These are phyloP conservation scores for Megaceryle alcyon DNA, from an alignment of 2,797 vertebrate species.

Conservation along the genomic window DNA sequence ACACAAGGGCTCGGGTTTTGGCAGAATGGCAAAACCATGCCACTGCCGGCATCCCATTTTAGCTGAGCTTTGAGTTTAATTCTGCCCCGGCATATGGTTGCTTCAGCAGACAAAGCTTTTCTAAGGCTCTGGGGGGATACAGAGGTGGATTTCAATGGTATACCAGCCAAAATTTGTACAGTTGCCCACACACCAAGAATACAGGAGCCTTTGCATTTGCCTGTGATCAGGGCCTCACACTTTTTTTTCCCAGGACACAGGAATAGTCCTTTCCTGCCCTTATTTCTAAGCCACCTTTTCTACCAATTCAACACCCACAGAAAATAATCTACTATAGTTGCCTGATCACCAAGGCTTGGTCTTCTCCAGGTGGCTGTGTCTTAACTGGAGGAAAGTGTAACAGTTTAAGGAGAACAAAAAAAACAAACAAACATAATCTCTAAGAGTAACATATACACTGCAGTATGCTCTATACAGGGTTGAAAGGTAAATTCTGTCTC, in stretches of 20 bases:
- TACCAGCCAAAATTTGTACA: neutral
- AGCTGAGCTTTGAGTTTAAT: neutral
- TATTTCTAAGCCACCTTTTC: neutral
- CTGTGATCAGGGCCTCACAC: too few relatives aligned
- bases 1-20: neutral
- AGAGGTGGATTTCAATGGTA: neutral
- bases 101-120: neutral
- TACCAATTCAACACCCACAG: neutral
- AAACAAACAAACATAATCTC: too few relatives aligned
- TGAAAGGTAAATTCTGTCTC: neutral
- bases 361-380: neutral
- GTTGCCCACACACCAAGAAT: neutral
- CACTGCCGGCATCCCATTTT: neutral
- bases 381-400: neutral
- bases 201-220: neutral
- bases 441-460: neutral
- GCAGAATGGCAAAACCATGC: neutral
- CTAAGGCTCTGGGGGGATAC: neutral
- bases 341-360: fast-evolving
- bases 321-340: neutral
- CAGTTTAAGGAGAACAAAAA: neutral
- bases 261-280: neutral
- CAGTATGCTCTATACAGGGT: too few relatives aligned
- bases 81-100: neutral
- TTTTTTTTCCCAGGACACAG: neutral